These are phyloP conservation scores for Pipistrellus kuhlii DNA, from an alignment of 2,797 vertebrate genomes.

Conservation along the genomic window DNA sequence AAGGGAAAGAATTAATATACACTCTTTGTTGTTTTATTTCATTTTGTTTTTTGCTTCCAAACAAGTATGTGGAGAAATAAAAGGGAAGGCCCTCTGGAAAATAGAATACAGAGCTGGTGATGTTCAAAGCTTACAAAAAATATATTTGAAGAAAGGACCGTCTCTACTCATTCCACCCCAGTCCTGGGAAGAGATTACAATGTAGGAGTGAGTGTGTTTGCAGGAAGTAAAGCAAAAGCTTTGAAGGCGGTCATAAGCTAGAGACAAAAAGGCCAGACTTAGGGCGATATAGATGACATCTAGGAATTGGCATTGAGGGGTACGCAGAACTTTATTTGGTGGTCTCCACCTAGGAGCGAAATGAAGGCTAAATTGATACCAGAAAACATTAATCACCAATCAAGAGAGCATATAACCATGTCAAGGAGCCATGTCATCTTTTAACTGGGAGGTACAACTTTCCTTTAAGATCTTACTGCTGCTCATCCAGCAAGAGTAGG, in stretches of 20 bases:
- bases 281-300: neutral
- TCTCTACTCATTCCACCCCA: neutral
- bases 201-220: neutral
- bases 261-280: neutral
- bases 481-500: neutral
- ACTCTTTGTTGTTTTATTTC: neutral
- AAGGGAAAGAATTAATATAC: neutral
- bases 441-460: constrained; percentile 20
- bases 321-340: neutral
- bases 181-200: neutral
- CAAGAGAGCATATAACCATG: neutral
- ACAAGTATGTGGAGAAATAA: neutral
- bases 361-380: neutral
- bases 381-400: neutral
- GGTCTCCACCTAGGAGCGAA: neutral
- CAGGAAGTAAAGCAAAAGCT: neutral
- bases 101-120: constrained; percentile 12
- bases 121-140: constrained; percentile 37
- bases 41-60: constrained; percentile 33
- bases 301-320: neutral
- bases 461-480: constrained; percentile 26
- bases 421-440: neutral
- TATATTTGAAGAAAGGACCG: neutral
- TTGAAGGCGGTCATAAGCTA: neutral
- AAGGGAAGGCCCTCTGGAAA: constrained; percentile 16